Conservation (phyloP, 2,888 invertebrate genomes). For the Arrhopalites spinosus region DNA sequence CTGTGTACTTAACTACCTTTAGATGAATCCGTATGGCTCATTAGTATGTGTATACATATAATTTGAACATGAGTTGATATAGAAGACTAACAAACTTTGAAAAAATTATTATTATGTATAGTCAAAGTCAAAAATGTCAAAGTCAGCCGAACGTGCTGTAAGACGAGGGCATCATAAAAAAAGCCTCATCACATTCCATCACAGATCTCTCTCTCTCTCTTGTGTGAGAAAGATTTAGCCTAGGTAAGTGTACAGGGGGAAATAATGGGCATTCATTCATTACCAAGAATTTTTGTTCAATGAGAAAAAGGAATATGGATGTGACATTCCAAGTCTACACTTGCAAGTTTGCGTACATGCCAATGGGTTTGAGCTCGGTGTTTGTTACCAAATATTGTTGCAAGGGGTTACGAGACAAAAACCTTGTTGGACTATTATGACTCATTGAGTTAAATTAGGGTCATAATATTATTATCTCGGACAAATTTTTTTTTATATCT, state of each 20-base stretch:
- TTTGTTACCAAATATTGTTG: background rate
- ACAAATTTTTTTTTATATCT: background rate
- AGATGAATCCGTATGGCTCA: background rate
- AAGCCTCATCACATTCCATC: background rate
- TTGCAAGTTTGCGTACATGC: conserved; percentile 6
- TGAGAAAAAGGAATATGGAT: background rate
- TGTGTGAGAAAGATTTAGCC: too few species aligned
- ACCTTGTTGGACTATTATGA: conserved; percentile 27
- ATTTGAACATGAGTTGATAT: background rate
- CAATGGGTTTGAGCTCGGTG: conserved; percentile 23
- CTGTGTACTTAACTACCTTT: background rate
- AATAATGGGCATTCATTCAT: too few species aligned
- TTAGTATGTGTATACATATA: background rate
- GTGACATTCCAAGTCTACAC: conserved; percentile 15
- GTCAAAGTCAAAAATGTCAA: background rate
- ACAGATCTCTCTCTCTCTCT: too few species aligned
- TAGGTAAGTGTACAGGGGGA: background rate
- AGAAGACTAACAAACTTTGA: background rate
- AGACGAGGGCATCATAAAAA: background rate
- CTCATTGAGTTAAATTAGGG: conserved; percentile 7
- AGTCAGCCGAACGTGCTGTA: background rate
- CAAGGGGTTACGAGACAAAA: conserved; percentile 21
- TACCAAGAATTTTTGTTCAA: background rate
- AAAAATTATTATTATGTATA: too few species aligned
- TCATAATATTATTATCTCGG: conserved; percentile 7